Percentiles rank a stretch among this genome's conserved stretches.
Evolutionary conservation across 2,797 vertebrate genomes (phyloP).

Genomic region (Pithecia hirsuta): DNA sequence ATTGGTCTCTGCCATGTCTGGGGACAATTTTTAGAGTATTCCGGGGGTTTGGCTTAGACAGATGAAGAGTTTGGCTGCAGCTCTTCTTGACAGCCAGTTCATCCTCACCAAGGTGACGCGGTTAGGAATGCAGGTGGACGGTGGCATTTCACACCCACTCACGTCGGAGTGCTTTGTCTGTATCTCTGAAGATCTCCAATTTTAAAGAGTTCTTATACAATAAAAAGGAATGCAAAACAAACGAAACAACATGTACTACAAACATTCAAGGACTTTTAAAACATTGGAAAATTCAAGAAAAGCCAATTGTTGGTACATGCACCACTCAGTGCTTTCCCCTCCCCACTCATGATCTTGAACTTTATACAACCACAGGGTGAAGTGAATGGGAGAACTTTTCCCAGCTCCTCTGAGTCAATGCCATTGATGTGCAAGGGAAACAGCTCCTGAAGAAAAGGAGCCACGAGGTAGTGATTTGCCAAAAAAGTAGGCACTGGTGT

Average conservation of each 20-base stretch:
- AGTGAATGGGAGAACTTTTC: neutral
- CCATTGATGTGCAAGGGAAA: slow-evolving; percentile 86
- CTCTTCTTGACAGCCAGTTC: neutral
- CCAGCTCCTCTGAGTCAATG: slow-evolving; percentile 86
- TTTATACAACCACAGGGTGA: neutral
- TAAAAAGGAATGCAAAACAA: slow-evolving; percentile 67
- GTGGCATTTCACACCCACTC: neutral
- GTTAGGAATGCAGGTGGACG: neutral
- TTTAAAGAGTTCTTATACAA: slow-evolving; percentile 77
- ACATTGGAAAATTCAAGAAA: neutral
- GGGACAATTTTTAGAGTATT: neutral
- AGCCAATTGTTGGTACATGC: neutral
- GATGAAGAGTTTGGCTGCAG: neutral
- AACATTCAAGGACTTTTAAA: slow-evolving; percentile 75
- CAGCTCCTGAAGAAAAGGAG: slow-evolving; percentile 92
- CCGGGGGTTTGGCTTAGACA: neutral
- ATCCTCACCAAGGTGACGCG: neutral
- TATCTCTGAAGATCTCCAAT: slow-evolving; percentile 80
- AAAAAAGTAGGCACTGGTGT: slow-evolving; percentile 88
- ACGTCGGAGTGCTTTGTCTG: slow-evolving; percentile 52
- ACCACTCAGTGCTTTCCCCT: neutral
- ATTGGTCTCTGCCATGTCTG: neutral
- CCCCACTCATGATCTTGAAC: neutral
- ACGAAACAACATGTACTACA: slow-evolving; percentile 64
- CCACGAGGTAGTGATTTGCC: slow-evolving; percentile 92